A percentile compares a stretch with the other conserved stretches of the same genome.
These are phyloP conservation scores for Dolichoris vasculosae DNA, from an alignment of 1,140 invertebrate species.

Conservation along the genomic window DNA sequence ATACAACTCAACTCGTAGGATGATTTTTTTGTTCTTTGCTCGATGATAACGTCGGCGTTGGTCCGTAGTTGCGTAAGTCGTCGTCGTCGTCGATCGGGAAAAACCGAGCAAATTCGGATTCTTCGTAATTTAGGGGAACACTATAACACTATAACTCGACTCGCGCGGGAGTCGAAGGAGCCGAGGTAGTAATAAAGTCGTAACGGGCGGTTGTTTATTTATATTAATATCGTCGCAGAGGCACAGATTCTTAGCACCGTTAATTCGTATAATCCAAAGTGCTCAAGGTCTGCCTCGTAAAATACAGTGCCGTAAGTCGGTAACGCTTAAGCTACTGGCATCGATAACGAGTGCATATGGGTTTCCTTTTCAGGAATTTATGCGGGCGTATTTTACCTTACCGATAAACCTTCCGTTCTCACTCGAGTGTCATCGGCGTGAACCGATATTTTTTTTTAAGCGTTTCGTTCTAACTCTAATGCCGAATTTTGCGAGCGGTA, in stretches of 20 bases:
- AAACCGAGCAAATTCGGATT: not conserved
- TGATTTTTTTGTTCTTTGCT: not conserved
- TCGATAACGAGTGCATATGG: constrained; percentile 31
- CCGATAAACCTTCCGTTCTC: not conserved
- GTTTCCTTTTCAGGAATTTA: constrained; percentile 27
- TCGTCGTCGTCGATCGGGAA: too few species aligned
- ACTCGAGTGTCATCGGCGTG: not conserved
- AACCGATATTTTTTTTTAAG: not conserved
- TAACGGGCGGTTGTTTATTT: not conserved
- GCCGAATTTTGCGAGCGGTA: too few species aligned
- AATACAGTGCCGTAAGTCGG: constrained; percentile 15
- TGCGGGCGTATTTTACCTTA: constrained; percentile 8
- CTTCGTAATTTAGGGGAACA: not conserved
- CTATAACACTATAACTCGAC: too few species aligned
- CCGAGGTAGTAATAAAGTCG: not conserved
- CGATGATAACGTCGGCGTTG: too few species aligned
- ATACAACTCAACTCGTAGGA: too few species aligned
- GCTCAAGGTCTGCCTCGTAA: not conserved
- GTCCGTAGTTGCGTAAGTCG: not conserved
- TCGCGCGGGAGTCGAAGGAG: not conserved
- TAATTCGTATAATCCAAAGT: constrained; percentile 22
- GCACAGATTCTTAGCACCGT: not conserved
- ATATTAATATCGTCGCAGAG: not conserved
- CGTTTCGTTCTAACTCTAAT: not conserved
- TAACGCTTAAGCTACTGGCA: constrained; percentile 5